Evolutionary conservation across 2,888 invertebrate species (phyloP), one percentile per base, ranked within the genome.

Genomic region (Cheilosia grossa): DNA sequence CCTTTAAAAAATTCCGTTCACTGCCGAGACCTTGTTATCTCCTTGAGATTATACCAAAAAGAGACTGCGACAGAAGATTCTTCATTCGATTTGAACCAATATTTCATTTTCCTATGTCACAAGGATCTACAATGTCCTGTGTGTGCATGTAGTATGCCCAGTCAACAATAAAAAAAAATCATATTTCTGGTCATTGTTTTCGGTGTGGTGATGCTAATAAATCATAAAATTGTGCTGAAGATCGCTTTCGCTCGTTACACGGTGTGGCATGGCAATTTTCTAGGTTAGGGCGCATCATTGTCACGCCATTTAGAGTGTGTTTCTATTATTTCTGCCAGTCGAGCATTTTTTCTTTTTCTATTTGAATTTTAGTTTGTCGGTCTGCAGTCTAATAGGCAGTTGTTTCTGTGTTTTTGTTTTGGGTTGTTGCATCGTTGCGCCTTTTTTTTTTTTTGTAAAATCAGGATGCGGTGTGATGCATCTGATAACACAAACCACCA

Each of bases 181-280:
- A 85, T 85, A 81, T 85, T 83, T 54, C 44, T 72, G 72, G 69
- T 77, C 67, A 85, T 80, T 80, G 80, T 82, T 63, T 37, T 83
- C 77, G 33, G 49, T 78, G 72, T 59, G 78, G 72, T 79, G 24
- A 51, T 6, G 87, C 89, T 87, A 90, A 91, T 91, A 91, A 91
- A 91, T 91, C 91, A 91, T 91, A 91, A 89, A 90, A 49, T 81
- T 30, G 0, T 66, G 90, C 90, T 88, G 87, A 79, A 70, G 86
- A 88, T 66, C 88, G 87, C 70, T 87, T 87, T 87, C 87, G 87
- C 88, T 90, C 89, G 89, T 91, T 90, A 89, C 89, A 90, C 89
- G 89, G 88, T 90, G 88, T 82, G 85, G 85, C 49, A 66, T 61
- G 44, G 54, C 81, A 85, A 85, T 85, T 85, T 73, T 75, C 72